Conservation (phyloP, 2,797 vertebrate genomes). For the Staurois parvus region DNA sequence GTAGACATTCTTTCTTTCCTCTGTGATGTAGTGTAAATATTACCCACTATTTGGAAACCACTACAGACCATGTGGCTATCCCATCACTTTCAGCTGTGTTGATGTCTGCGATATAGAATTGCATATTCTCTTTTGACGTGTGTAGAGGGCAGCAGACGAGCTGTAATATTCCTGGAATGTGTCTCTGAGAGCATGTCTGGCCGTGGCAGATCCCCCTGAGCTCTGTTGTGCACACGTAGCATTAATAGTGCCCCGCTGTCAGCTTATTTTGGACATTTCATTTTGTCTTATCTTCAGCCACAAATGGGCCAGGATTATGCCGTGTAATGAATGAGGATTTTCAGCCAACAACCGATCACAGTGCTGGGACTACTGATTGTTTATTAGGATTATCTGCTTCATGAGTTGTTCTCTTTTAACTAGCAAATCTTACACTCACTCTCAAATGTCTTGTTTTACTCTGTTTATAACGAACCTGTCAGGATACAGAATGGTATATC, state of each 20-base stretch:
- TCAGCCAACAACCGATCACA: not conserved
- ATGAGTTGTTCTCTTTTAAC: too few relatives aligned
- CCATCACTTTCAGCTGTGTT: not conserved
- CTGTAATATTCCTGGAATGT: constrained; percentile 49
- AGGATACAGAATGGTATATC: too few relatives aligned
- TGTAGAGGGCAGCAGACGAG: not conserved
- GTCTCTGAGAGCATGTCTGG: constrained; percentile 4
- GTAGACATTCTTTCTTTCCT: too few relatives aligned
- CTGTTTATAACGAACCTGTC: too few relatives aligned
- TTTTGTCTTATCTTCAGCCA: not conserved
- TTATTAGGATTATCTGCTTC: not conserved
- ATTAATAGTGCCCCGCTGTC: constrained; percentile 10
- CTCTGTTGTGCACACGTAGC: constrained; percentile 30
- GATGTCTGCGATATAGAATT: not conserved
- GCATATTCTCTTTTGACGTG: not conserved
- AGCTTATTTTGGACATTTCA: constrained; percentile 30
- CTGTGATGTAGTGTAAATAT: too few relatives aligned
- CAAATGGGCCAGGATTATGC: constrained; percentile 21
- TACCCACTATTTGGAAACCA: too few relatives aligned
- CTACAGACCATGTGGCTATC: not conserved
- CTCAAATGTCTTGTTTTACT: too few relatives aligned
- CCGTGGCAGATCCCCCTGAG: not conserved
- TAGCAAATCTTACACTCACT: too few relatives aligned
- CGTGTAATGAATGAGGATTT: not conserved
- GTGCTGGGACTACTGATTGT: not conserved